These are phyloP conservation scores for Cerastis rubricosa DNA, from an alignment of 2,888 invertebrate species.

Conservation along the genomic window DNA sequence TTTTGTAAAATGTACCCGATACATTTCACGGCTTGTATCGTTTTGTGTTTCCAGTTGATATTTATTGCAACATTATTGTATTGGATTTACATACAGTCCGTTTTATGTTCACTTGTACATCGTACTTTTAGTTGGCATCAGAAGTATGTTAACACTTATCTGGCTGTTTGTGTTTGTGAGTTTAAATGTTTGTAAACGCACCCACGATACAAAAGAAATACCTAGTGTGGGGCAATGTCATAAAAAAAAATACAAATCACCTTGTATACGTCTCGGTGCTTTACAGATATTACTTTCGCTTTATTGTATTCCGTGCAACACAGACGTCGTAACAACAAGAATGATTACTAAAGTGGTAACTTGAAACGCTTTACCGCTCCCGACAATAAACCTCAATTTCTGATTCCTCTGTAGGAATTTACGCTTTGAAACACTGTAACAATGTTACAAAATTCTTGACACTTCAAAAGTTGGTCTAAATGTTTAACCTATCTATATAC, in stretches of 20 bases:
- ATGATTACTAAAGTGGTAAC: neutral
- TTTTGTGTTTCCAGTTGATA: conserved; percentile 3
- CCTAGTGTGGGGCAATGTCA: no score
- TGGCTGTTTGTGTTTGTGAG: no score
- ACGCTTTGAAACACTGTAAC: neutral
- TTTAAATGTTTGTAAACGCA: no score
- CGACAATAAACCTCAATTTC: neutral
- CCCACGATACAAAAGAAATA: no score
- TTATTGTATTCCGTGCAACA: neutral
- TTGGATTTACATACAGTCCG: conserved; percentile 36
- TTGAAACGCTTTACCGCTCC: neutral
- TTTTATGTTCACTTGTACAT: conserved; percentile 19
- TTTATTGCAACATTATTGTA: conserved; percentile 28
- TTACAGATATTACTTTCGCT: neutral
- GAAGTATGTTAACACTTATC: no score
- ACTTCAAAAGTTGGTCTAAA: conserved; percentile 1
- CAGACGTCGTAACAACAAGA: neutral
- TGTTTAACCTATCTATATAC: no score
- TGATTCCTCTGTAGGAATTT: neutral
- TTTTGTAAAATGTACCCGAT: conserved; percentile 10
- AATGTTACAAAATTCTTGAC: conserved; percentile 22
- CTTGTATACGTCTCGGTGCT: no score
- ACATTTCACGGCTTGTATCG: conserved; percentile 5
- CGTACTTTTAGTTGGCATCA: no score
- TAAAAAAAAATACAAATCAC: no score